Base-by-base conservation (phyloP, 2,797 vertebrate genomes). In the Esox masquinongy region DNA sequence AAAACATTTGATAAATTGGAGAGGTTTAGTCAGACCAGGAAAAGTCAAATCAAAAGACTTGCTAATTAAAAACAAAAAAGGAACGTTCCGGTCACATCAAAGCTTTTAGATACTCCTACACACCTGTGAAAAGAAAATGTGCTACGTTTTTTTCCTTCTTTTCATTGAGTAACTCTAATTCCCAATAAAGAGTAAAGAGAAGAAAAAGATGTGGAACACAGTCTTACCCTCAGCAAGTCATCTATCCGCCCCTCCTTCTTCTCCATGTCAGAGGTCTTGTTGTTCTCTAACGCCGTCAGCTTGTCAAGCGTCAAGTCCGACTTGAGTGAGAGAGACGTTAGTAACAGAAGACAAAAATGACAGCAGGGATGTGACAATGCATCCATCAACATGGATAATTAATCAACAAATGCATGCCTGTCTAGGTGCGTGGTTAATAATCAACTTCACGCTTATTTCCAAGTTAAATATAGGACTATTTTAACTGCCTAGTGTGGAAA, bases 231-330 rank as follows among this genome's bases (percentile, higher is more conserved):
- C 92, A 96, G 50, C 80, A 96, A 92, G 87, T 96, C 95, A 85
- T 96, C 95, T 92, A 96, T 96, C 77, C 95, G 92, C 70, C 95
- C 95, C 81, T 96, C 95, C 83, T 96, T 96, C 91, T 96, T 96
- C 89, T 96, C 95, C 88, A 96, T 91, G 86, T 96, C 95, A 79
- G 95, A 96, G 88, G 94, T 96, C 89, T 96, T 96, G 91, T 86
- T 96, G 89, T 92, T 96, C 92, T 96, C 95, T 91, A 96, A 90
- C 78, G 95, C 94, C 82, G 93, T 93, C 90, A 96, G 94, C 91
- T 96, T 96, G 90, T 96, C 95, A 92, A 95, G 91, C 81, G 95
- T 96, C 92, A 96, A 93, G 91, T 96, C 95, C 84, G 95, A 95
- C 95, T 95, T 88, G 5, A 85, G 17, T 56, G 1, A 39, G 31